phyloP scores from a whole-genome alignment of 2,797 vertebrate species.

The Lates japonicus region DNA sequence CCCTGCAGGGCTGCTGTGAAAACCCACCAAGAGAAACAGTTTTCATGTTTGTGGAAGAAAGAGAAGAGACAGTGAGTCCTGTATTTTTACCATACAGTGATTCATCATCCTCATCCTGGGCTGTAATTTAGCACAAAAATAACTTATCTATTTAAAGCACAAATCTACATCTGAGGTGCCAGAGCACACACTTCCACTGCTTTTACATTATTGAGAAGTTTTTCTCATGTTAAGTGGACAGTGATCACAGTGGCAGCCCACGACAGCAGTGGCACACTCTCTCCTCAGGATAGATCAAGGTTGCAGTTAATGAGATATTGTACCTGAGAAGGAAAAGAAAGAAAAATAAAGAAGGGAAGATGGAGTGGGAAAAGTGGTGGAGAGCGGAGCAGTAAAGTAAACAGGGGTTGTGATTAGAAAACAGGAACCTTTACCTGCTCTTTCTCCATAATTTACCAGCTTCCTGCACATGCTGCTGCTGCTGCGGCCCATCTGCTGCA shows the following conservation, averaged over 20 bases:
- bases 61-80: background rate
- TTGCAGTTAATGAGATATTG: conserved; percentile 69
- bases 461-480: conserved; percentile 40
- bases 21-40: conserved; percentile 8
- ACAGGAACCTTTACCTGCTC: conserved; percentile 56
- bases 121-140: conserved; percentile 11
- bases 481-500: conserved; percentile 27
- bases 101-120: conserved; percentile 33
- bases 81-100: conserved; percentile 18
- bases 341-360: conserved; percentile 38
- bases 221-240: conserved; percentile 22
- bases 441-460: conserved; percentile 63
- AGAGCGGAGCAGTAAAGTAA: conserved; percentile 62
- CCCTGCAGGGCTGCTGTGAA: background rate
- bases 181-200: background rate
- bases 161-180: conserved; percentile 25
- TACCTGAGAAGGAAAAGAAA: conserved; percentile 9
- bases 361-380: conserved; percentile 35
- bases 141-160: conserved; percentile 22
- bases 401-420: conserved; percentile 74
- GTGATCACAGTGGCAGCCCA: conserved; percentile 39
- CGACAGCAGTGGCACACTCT: conserved; percentile 35
- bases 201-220: conserved; percentile 18
- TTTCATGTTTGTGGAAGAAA: conserved; percentile 1
- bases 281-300: conserved; percentile 68